These are phyloP conservation scores for Polyodon spathula DNA, from an alignment of 2,113 vertebrate species.

Conservation along the genomic window DNA sequence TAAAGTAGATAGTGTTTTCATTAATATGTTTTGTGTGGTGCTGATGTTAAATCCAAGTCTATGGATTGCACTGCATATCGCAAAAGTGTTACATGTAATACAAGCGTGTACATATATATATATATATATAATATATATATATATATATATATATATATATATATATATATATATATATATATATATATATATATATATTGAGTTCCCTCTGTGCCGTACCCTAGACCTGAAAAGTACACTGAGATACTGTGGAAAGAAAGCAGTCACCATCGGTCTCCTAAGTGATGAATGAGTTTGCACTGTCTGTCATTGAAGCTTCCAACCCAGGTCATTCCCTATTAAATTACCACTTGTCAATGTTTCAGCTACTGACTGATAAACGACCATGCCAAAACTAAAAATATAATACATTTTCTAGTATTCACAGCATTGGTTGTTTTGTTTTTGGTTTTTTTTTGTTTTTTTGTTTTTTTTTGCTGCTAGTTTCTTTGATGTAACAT, in stretches of 20 bases:
- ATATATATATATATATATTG: slow-evolving; percentile 1
- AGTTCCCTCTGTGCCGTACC: slow-evolving; percentile 2
- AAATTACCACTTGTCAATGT: slow-evolving; percentile 97
- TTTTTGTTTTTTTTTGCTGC: not conserved
- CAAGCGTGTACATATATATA: slow-evolving; percentile 20
- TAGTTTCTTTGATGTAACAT: not conserved
- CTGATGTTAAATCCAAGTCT: no score
- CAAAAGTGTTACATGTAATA: slow-evolving; percentile 19
- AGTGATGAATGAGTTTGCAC: slow-evolving; percentile 94
- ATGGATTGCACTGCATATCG: no score
- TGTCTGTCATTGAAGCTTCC: slow-evolving; percentile 88
- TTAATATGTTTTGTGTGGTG: no score
- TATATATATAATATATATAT: slow-evolving; percentile 21
- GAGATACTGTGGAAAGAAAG: slow-evolving; percentile 63
- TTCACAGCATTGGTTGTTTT: slow-evolving; percentile 32
- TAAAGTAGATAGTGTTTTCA: no score
- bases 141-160: no score
- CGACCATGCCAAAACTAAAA: slow-evolving; percentile 80
- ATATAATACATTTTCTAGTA: slow-evolving; percentile 66
- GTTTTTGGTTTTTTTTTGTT: slow-evolving; percentile 2
- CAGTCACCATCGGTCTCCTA: slow-evolving; percentile 52
- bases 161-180: slow-evolving; percentile 1
- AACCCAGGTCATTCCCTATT: slow-evolving; percentile 90
- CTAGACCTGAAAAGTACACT: slow-evolving; percentile 54
- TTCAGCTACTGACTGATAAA: slow-evolving; percentile 96